These are phyloP conservation scores for Nettapus auritus DNA, from an alignment of 2,113 vertebrate genomes.

Conservation along the genomic window DNA sequence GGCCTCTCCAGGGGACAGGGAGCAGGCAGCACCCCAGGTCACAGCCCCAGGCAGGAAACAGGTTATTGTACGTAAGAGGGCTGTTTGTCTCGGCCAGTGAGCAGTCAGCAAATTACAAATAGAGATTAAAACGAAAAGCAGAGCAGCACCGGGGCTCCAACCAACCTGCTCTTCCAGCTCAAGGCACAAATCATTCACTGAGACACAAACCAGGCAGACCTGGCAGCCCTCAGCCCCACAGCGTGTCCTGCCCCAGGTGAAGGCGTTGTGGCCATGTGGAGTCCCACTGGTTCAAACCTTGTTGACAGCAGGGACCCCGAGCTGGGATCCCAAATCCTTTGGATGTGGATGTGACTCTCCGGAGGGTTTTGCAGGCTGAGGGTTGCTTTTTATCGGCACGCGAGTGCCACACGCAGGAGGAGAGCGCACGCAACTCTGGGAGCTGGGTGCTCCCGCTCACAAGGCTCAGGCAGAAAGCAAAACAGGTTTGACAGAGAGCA, in stretches of 20 bases:
- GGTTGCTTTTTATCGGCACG: background rate
- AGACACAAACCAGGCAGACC: background rate
- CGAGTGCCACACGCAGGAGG: constrained; percentile 38
- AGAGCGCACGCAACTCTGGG: background rate
- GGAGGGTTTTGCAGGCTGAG: background rate
- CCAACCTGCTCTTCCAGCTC: background rate
- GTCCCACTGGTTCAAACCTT: fast-evolving
- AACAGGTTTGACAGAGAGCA: constrained; percentile 38
- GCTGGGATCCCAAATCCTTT: background rate
- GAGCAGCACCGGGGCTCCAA: background rate
- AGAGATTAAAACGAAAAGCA: background rate
- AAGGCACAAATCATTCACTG: background rate
- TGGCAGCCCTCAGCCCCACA: too few species aligned
- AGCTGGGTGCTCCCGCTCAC: background rate
- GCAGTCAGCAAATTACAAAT: background rate
- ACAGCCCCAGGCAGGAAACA: background rate
- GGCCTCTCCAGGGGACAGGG: background rate
- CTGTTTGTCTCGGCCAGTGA: background rate
- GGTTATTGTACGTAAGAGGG: background rate
- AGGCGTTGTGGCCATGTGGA: background rate
- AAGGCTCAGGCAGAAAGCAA: background rate
- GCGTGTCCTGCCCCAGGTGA: background rate
- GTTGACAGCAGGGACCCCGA: background rate
- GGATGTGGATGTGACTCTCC: background rate
- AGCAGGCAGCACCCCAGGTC: background rate